Base-by-base conservation (phyloP, 2,113 vertebrate genomes). In the Gambusia holbrooki region DNA sequence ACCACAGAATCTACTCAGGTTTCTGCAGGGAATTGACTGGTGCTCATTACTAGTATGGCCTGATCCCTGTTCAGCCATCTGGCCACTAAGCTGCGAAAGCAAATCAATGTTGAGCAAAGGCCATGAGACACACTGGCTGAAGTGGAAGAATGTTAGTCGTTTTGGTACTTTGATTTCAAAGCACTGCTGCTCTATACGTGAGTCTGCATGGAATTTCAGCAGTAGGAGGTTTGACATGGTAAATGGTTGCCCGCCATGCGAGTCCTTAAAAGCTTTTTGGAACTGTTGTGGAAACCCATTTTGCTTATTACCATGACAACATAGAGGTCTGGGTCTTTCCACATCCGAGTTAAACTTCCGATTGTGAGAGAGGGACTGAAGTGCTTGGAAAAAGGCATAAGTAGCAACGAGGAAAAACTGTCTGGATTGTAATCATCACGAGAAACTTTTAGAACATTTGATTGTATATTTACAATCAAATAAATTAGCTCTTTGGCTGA, bases 221-320 rank as follows among this genome's bases (percentile, higher is more conserved):
- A 73, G 73, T 70, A 67, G 65, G 67, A 54, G 30, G 42, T 28
- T 48, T 37, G 64, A 70, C 22, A 17, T 72, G 69, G 69, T 33
- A 74, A 79, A 78, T 22, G 35, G 66, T 64, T 35, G 29, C 51
- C 32, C 69, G 65, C 63, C 68, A 48, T 66, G 68, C 13, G 27
- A 74, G 64, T 29, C 69, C 58, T 27, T 62, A 73, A 69, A 73
- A 32, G 69, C 63, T 27, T 69, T 65, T 73, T 62, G 45, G 62
- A 30, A 69, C 4, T 61, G 65, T 66, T 65, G 65, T 61, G 65
- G 28, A 62, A 74, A 69, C 54, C 66, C 78, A 45, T 86, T 86
- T 88, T 81, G 71, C n/a, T 78, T 71, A 88, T 91, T 87, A 77
- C 82, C 74, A 83, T 88, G 89, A 84, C 83, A 92, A 75, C 79